Evolutionary conservation across 2,797 vertebrate genomes (phyloP), one percentile per base, ranked within the genome.

Genomic region (Danio kyathit): DNA sequence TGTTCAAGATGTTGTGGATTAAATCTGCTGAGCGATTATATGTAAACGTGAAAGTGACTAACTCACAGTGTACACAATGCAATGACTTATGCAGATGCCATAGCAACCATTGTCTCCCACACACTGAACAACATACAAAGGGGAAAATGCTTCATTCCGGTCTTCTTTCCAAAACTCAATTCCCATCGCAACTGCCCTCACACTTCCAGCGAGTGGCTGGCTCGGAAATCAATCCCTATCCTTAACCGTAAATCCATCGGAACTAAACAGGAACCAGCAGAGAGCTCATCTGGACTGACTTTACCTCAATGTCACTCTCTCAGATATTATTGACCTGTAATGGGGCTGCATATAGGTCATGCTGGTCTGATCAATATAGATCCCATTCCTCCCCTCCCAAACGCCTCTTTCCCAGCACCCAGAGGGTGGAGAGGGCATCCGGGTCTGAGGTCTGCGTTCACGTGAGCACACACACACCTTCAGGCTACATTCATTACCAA

Each of bases 261-360:
- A 73, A 71, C 60, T 71, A 38, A 40, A 19, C 49, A 63, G 75
- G 21, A 64, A 51, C 57, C 17, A 71, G 61, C 11, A n/a, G 29
- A 17, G n/a, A 16, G 41, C 54, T 69, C 43, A 16, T 79, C 14
- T 67, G 46, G 60, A 44, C 74, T 83, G 88, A 88, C 86, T 88
- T 88, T 86, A 84, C 69, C 82, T 85, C 85, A 89, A 87, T 85
- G 89, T 91, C 88, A 87, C 54, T 65, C 21, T 46, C 67, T 77
- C 38, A 16, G 61, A 84, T 56, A 49, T 41, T 73, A 80, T 80
- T 65, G 85, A 88, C 72, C 12, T 43, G 60, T 71, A 86, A 65
- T 85, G 56, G 48, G 48, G 73, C 76, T 59, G 76, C 74, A 85
- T 85, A 60, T 61, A 82, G 81, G 81, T 80, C 84, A 82, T 59